These are phyloP conservation scores for Marmota flaviventris DNA, from an alignment of 2,113 vertebrate species.

Conservation along the genomic window DNA sequence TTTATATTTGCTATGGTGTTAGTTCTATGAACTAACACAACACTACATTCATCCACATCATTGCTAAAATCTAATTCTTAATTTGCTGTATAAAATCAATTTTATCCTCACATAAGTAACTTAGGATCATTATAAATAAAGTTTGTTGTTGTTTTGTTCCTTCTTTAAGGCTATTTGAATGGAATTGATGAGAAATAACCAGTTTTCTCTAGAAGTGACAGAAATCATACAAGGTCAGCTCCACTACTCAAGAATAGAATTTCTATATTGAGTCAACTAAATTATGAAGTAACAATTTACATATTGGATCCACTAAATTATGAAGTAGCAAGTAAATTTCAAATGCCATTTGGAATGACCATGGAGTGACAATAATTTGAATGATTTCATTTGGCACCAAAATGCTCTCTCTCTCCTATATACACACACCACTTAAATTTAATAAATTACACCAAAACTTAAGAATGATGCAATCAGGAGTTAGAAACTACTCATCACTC, in stretches of 20 bases:
- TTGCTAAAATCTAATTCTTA: conserved; percentile 26
- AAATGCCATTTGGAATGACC: not conserved
- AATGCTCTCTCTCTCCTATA: not conserved
- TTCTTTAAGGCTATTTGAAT: conserved; percentile 9
- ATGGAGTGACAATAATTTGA: not conserved
- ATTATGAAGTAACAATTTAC: conserved; percentile 12
- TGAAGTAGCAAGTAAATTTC: conserved; percentile 8
- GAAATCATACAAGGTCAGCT: not conserved
- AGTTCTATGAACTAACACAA: not conserved
- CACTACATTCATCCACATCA: not conserved
- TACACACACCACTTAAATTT: not conserved
- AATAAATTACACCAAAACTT: not conserved
- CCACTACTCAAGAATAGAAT: not conserved
- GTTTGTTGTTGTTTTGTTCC: not conserved
- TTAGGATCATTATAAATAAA: not conserved
- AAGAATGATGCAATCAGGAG: not conserved
- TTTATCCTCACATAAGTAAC: not conserved
- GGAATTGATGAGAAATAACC: not conserved
- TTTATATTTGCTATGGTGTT: not conserved
- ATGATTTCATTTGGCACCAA: not conserved
- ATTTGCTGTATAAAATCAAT: not conserved
- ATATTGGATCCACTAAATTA: not conserved
- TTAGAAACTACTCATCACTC: not conserved
- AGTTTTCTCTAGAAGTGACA: not conserved
- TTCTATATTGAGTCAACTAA: not conserved